These are phyloP conservation scores for Coccyzus lansbergi DNA, from an alignment of 2,797 vertebrate species.

Conservation along the genomic window DNA sequence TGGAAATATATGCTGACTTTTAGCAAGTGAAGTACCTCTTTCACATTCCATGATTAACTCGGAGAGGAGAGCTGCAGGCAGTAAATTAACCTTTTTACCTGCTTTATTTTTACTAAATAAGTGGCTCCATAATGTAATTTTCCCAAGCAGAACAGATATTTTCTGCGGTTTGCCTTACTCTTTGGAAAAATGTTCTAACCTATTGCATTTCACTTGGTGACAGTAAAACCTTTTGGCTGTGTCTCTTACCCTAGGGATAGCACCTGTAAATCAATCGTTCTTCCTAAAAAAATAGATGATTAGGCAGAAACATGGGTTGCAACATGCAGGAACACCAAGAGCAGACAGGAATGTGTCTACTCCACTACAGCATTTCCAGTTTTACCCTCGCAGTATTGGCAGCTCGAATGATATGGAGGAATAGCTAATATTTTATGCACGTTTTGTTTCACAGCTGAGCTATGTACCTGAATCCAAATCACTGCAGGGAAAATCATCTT, in stretches of 20 bases:
- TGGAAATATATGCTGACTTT: background rate
- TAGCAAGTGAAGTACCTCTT: background rate
- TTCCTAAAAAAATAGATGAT: background rate
- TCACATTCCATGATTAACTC: background rate
- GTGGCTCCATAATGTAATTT: background rate
- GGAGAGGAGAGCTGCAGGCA: background rate
- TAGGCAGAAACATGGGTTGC: background rate
- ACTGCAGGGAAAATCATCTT: background rate
- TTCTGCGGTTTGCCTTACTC: background rate
- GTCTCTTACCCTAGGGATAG: background rate
- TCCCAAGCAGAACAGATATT: background rate
- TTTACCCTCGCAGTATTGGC: background rate
- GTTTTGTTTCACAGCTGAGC: background rate
- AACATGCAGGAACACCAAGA: accelerated
- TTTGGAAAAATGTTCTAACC: background rate
- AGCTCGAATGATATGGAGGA: background rate
- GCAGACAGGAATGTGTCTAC: background rate
- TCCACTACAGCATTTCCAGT: background rate
- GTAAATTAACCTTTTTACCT: background rate
- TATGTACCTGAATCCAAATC: background rate
- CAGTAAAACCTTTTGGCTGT: background rate
- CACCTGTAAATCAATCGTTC: background rate
- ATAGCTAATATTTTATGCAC: background rate
- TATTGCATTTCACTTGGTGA: background rate
- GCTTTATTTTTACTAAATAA: conserved; percentile 2